phyloP scores from a whole-genome alignment of 64 coral and sea anemone genomes.

The Pocillopora verrucosa region DNA sequence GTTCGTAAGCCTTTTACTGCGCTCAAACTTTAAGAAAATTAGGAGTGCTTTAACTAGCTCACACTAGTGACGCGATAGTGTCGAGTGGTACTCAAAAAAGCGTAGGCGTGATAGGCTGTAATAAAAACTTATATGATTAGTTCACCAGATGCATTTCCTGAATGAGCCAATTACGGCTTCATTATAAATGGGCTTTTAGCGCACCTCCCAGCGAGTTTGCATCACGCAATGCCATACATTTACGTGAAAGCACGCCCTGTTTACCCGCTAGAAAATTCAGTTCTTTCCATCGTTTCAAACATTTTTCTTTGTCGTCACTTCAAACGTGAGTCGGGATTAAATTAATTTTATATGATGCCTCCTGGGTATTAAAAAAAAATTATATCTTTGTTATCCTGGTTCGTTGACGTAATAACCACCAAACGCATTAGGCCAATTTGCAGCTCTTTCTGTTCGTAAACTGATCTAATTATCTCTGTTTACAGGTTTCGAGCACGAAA shows the following conservation, averaged over 20 bases:
- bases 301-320: background rate
- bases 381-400: background rate
- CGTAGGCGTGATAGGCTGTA: constrained; percentile 14
- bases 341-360: background rate
- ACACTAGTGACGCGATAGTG: constrained; percentile 19
- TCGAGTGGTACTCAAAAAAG: constrained; percentile 15
- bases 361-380: background rate
- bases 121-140: constrained; percentile 27
- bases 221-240: constrained; percentile 28
- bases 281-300: background rate
- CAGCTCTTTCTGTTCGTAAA: constrained; percentile 32
- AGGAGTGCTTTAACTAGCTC: constrained; percentile 17
- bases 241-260: background rate
- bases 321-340: background rate
- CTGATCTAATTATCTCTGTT: constrained; percentile 44
- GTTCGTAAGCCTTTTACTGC: background rate
- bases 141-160: constrained; percentile 36
- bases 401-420: constrained; percentile 24
- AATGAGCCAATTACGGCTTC: constrained; percentile 36
- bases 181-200: constrained; percentile 39
- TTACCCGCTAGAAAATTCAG: background rate
- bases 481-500: constrained; percentile 30
- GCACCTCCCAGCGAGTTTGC: background rate
- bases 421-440: constrained; percentile 50
- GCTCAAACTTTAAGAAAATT: background rate